Evolutionary conservation across 2,797 vertebrate genomes (phyloP).

Genomic region (Linurgus olivaceus): DNA sequence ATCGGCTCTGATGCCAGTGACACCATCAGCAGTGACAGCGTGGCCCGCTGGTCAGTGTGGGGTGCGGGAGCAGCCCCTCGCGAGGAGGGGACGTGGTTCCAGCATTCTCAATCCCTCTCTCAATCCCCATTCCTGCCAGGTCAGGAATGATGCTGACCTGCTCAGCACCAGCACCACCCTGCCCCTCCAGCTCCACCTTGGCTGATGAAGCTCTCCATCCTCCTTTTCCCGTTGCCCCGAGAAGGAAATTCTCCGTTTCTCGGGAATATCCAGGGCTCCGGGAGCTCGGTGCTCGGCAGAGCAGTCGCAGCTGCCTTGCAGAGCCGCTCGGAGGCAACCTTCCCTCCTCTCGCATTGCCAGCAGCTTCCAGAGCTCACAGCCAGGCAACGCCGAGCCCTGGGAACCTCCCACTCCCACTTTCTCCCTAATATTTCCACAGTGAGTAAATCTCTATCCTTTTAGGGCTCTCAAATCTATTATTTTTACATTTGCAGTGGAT

Average conservation of each 20-base stretch:
- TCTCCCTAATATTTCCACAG: constrained; percentile 48
- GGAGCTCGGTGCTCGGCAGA: background rate
- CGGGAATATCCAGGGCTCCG: background rate
- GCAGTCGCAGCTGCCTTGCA: background rate
- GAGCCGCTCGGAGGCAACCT: background rate
- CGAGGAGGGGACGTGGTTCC: fast-evolving
- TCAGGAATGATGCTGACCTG: background rate
- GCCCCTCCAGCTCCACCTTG: background rate
- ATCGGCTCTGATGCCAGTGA: background rate
- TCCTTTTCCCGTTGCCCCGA: background rate
- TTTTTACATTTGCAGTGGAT: constrained; percentile 66
- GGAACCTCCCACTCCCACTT: constrained; percentile 31
- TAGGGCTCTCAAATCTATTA: constrained; percentile 53
- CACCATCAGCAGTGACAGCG: fast-evolving
- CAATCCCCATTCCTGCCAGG: fast-evolving
- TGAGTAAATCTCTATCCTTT: constrained; percentile 58
- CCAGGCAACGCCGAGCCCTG: background rate
- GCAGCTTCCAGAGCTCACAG: background rate
- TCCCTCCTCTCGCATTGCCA: background rate
- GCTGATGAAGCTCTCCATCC: background rate
- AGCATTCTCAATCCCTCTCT: background rate
- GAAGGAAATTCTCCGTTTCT: fast-evolving
- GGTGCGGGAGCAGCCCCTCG: background rate
- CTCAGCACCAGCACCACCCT: background rate
- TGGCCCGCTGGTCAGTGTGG: fast-evolving